Evolutionary conservation across 2,888 invertebrate genomes (phyloP).

Genomic region (Hermaeophaga mercurialis): DNA sequence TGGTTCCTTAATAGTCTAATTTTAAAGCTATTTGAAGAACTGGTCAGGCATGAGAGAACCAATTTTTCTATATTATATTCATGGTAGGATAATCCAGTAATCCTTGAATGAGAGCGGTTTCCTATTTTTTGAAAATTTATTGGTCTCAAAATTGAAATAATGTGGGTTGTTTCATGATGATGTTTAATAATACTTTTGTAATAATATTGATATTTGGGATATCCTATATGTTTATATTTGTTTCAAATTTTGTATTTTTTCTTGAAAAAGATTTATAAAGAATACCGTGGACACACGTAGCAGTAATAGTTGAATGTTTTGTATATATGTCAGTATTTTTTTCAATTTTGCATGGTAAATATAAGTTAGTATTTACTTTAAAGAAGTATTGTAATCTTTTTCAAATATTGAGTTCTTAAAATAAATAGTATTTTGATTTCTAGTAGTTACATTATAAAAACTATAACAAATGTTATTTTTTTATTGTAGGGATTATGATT

Average conservation of each 20-base stretch:
- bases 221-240: not conserved
- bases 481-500: too few relatives aligned
- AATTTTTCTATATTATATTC: slow-evolving; percentile 37
- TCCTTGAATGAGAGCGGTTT: slow-evolving; percentile 23
- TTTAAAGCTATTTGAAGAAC: slow-evolving; percentile 37
- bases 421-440: too few relatives aligned
- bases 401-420: too few relatives aligned
- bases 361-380: too few relatives aligned
- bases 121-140: slow-evolving; percentile 15
- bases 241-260: not conserved
- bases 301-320: slow-evolving; percentile 49
- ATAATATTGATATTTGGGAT: too few relatives aligned
- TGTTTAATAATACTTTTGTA: too few relatives aligned
- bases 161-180: too few relatives aligned
- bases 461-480: too few relatives aligned
- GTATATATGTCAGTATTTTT: too few relatives aligned
- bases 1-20: slow-evolving; percentile 34
- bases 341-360: too few relatives aligned
- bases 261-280: slow-evolving; percentile 27
- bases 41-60: slow-evolving; percentile 33
- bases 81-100: slow-evolving; percentile 27
- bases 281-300: slow-evolving; percentile 56
- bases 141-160: slow-evolving; percentile 14
- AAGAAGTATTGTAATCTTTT: too few relatives aligned
- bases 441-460: too few relatives aligned